These are phyloP conservation scores for Anneissia japonica DNA, from an alignment of 35 echinoderm and acorn worm genomes.

Conservation along the genomic window DNA sequence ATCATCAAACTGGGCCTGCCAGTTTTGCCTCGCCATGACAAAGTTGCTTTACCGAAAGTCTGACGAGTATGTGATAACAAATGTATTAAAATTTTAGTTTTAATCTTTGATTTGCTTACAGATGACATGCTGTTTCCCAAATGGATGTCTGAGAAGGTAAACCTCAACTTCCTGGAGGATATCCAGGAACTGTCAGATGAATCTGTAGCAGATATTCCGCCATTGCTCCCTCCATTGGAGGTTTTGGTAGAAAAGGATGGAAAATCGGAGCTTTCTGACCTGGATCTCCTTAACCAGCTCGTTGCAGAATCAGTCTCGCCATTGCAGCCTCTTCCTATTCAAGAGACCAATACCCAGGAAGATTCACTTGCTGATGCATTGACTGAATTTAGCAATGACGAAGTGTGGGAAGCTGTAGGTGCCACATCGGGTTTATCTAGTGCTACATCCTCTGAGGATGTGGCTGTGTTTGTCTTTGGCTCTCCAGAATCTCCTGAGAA, in stretches of 20 bases:
- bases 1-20: no score
- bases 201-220: background rate
- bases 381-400: background rate
- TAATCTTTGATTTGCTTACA: constrained; percentile 44
- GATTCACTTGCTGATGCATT: background rate
- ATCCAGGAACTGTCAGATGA: background rate
- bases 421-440: background rate
- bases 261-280: background rate
- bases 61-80: no score
- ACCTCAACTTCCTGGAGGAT: constrained; percentile 13
- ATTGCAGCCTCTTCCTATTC: background rate
- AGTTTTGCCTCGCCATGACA: no score
- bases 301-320: background rate
- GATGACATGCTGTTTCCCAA: constrained; percentile 67
- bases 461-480: background rate
- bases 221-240: background rate
- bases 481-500: background rate
- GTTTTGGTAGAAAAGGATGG: background rate
- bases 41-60: no score
- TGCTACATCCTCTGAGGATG: background rate
- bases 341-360: no score
- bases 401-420: background rate
- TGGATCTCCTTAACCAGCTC: background rate
- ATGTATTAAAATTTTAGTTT: no score
- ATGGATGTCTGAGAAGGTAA: constrained; percentile 92